Percentiles rank a stretch among this genome's conserved stretches.
Evolutionary conservation across 2,797 vertebrate species (phyloP).

Genomic region (Octomys mimax): DNA sequence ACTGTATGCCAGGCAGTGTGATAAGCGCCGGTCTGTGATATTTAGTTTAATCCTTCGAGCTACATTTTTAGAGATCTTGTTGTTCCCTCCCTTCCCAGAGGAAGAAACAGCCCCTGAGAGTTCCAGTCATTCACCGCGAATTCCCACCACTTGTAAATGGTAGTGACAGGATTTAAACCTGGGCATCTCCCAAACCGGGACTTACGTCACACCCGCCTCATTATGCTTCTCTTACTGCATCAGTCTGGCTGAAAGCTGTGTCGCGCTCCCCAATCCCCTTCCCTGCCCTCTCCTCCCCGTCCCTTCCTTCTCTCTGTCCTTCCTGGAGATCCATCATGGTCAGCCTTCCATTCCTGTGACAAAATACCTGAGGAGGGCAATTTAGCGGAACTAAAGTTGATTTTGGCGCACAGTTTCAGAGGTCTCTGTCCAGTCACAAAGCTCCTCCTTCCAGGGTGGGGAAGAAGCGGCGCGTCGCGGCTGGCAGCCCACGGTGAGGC

Average conservation of each 20-base stretch:
- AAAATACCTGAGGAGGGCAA: not conserved
- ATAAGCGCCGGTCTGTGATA: not conserved
- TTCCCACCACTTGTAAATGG: not conserved
- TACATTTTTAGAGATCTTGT: not conserved
- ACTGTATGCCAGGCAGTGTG: not conserved
- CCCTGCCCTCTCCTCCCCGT: not conserved
- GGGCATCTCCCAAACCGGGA: not conserved
- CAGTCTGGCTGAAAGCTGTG: not conserved
- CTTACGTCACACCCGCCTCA: not conserved
- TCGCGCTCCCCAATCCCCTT: not conserved
- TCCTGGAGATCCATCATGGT: not conserved
- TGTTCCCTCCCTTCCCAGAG: not conserved
- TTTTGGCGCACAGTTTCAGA: not conserved
- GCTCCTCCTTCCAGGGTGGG: not conserved
- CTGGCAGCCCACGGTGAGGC: too few relatives aligned
- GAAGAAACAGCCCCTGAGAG: not conserved
- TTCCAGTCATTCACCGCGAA: not conserved
- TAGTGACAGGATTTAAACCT: not conserved
- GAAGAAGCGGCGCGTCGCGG: not conserved
- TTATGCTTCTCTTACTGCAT: not conserved
- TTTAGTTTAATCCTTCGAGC: not conserved
- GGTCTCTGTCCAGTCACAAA: not conserved
- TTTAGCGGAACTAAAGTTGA: not conserved
- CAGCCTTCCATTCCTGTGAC: not conserved
- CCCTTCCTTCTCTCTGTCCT: not conserved